These are phyloP conservation scores for Panthera tigris DNA, from an alignment of 2,113 vertebrate species.

Conservation along the genomic window DNA sequence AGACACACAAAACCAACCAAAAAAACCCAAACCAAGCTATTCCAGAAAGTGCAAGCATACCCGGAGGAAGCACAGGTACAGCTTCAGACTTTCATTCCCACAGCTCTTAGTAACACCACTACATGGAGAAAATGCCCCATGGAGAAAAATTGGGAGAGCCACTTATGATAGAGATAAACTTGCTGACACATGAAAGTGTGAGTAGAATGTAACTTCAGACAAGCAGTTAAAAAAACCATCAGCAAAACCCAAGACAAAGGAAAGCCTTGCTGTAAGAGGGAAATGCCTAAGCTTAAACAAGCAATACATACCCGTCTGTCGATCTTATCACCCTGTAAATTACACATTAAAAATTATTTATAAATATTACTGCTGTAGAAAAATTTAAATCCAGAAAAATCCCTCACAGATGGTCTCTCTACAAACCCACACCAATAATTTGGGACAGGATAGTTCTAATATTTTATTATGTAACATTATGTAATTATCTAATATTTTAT, in stretches of 20 bases:
- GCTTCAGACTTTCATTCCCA: slow-evolving; percentile 62
- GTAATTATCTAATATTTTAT: no score
- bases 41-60: slow-evolving; percentile 49
- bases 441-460: background rate
- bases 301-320: slow-evolving; percentile 96
- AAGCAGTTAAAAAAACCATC: slow-evolving; percentile 85
- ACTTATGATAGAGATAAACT: slow-evolving; percentile 65
- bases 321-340: slow-evolving; percentile 99
- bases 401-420: slow-evolving; percentile 12
- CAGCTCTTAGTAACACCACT: slow-evolving; percentile 64
- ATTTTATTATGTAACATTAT: background rate
- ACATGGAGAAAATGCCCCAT: slow-evolving; percentile 12
- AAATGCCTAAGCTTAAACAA: slow-evolving; percentile 79
- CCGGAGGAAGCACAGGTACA: slow-evolving; percentile 70
- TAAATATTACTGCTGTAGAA: slow-evolving; percentile 64
- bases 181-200: slow-evolving; percentile 76
- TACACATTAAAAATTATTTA: slow-evolving; percentile 87
- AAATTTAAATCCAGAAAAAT: slow-evolving; percentile 54
- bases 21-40: slow-evolving; percentile 59
- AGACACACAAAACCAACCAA: background rate
- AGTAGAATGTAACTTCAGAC: slow-evolving; percentile 83
- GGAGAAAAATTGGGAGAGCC: slow-evolving; percentile 59
- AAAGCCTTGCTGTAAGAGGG: slow-evolving; percentile 85
- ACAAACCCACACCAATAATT: background rate
- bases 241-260: slow-evolving; percentile 83